phyloP scores from a whole-genome alignment of 2,113 vertebrate species.

The Stercorarius parasiticus region DNA sequence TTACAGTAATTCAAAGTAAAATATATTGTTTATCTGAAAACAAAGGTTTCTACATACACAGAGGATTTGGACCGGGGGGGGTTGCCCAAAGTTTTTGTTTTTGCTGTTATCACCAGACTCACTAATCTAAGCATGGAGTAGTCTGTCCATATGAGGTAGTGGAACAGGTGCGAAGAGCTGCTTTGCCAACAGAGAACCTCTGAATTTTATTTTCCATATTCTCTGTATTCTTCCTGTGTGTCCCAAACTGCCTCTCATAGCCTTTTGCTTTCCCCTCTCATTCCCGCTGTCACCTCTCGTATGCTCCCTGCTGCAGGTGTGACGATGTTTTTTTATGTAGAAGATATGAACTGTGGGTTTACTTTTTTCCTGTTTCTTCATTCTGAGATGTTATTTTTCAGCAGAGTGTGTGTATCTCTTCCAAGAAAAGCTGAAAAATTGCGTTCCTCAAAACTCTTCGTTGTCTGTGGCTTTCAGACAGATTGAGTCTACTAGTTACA shows the following conservation, averaged over 20 bases:
- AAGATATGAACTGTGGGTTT: not conserved
- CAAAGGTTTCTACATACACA: not conserved
- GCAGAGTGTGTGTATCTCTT: not conserved
- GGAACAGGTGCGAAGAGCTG: not conserved
- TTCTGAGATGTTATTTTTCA: not conserved
- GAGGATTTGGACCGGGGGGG: accelerated
- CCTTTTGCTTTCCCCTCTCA: not conserved
- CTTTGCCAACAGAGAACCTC: not conserved
- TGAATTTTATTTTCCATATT: not conserved
- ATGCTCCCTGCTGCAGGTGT: not conserved
- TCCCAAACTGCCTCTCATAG: not conserved
- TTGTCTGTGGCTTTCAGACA: not conserved
- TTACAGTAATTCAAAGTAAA: not conserved
- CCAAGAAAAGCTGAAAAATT: not conserved
- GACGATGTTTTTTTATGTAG: not conserved
- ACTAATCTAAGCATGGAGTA: no score
- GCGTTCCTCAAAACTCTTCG: not conserved
- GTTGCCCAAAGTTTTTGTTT: not conserved
- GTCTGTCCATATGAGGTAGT: not conserved
- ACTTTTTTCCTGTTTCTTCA: not conserved
- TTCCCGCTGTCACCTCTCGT: not conserved
- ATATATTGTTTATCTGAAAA: not conserved
- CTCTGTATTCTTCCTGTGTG: not conserved
- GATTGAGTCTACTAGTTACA: not conserved
- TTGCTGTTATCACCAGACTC: not conserved